phyloP scores from a whole-genome alignment of 2,113 vertebrate species.

The Varanus komodoensis region DNA sequence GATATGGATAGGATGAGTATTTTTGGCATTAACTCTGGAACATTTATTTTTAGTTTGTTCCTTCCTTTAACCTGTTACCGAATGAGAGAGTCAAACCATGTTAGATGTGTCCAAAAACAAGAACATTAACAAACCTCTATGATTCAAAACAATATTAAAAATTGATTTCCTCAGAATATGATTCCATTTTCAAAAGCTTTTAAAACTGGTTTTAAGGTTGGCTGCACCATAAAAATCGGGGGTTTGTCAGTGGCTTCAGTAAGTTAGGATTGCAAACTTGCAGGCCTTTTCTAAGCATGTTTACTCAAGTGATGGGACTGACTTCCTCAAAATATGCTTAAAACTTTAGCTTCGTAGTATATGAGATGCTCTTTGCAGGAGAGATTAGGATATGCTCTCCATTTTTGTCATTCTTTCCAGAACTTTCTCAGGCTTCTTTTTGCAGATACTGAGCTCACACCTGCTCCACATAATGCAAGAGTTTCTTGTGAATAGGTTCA shows the following conservation, averaged over 20 bases:
- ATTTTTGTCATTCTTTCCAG: not conserved
- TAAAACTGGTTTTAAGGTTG: not conserved
- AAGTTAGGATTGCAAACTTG: not conserved
- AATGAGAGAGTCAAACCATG: not conserved
- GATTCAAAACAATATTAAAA: not conserved
- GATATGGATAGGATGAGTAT: slow-evolving; percentile 27
- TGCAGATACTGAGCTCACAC: not conserved
- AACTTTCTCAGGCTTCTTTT: not conserved
- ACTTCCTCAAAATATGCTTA: not conserved
- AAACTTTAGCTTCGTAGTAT: not conserved
- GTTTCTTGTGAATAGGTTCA: not conserved
- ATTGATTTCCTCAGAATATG: not conserved
- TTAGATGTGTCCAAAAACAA: not conserved
- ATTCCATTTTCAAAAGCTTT: not conserved
- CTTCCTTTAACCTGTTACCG: slow-evolving; percentile 50
- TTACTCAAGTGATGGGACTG: not conserved
- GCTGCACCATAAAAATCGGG: not conserved
- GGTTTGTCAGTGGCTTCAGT: not conserved
- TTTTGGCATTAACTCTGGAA: slow-evolving; percentile 34
- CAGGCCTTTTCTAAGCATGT: not conserved
- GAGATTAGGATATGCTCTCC: not conserved
- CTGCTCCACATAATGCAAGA: not conserved
- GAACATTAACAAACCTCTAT: not conserved
- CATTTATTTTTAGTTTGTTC: slow-evolving; percentile 36
- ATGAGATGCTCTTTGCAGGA: not conserved